Base-by-base conservation (phyloP, 2,113 vertebrate species). In the Abramis brama region DNA sequence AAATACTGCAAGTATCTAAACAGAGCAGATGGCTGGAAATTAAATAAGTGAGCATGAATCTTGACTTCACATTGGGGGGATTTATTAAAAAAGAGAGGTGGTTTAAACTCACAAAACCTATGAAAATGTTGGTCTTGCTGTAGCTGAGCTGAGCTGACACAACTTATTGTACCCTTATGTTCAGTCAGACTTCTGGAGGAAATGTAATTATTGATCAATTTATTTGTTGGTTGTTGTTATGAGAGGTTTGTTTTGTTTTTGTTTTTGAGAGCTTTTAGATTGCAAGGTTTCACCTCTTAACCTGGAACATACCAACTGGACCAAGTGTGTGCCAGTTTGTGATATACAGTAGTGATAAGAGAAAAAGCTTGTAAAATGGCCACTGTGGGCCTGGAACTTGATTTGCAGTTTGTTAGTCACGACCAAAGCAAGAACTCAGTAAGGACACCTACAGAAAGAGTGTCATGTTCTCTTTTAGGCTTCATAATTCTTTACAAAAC, bases 1-100 rank as follows among this genome's bases (percentile, higher is more conserved):
- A 82, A 88, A 88, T 57, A 39, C 83, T 82, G 55, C 17, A 79
- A 88, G 79, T 76, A 55, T 66, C 68, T 82, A 78, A 86, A 82
- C 82, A 78, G 78, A 88, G 84, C 85, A 81, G 86, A 85, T 75
- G 81, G 59, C 74, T 66, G 50, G 23, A 82, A 70, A 81, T 82
- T 88, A 87, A 85, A 86, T 83, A 84, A 27, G 57, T 45, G 81
- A 47, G 59, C 39, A 27, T 66, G 39, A 70, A 70, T 82, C 19
- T 82, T 52, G 17, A 70, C 80, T 82, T 82, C 64, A 66, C 43
- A 23, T 82, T 21, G 79, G 79, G 45, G 50, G 30, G 6, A 68
- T 70, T 70, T 68, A 36, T 68, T 50, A 9, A n/a, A 70, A 70
- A 82, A 27, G 13, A 82, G 11, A n/a, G 6, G 25, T 27, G 17